Conservation (phyloP, 2,113 vertebrate species). For the Jacana jacana region DNA sequence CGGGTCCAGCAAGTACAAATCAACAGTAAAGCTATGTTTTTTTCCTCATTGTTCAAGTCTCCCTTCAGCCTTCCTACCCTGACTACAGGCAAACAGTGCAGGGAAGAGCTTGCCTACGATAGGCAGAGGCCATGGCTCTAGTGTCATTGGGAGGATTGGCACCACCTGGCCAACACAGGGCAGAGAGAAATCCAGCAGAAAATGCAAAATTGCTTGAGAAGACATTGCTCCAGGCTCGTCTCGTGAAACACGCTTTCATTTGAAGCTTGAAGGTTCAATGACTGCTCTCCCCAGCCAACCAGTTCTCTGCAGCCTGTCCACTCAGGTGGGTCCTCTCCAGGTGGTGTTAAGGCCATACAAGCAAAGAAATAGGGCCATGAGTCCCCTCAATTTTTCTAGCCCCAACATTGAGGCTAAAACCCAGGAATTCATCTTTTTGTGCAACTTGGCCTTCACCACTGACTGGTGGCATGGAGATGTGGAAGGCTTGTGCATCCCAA, state of each 20-base stretch:
- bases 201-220: background rate
- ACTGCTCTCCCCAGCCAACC: background rate
- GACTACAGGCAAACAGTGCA: background rate
- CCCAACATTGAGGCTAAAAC: rapidly evolving
- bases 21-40: background rate
- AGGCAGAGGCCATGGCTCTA: background rate
- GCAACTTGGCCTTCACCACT: background rate
- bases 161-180: rapidly evolving
- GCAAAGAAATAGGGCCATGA: background rate
- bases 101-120: background rate
- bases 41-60: background rate
- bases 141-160: background rate
- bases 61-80: background rate
- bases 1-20: background rate
- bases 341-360: background rate
- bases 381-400: background rate
- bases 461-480: background rate
- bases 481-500: background rate
- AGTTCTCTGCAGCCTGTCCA: background rate
- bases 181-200: background rate
- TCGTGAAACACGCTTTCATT: background rate
- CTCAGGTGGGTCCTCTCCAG: background rate
- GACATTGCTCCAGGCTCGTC: background rate
- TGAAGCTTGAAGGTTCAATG: background rate
- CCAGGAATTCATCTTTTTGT: background rate